Evolutionary conservation across 2,797 vertebrate species (phyloP).

Genomic region (Chromobotia macracanthus): DNA sequence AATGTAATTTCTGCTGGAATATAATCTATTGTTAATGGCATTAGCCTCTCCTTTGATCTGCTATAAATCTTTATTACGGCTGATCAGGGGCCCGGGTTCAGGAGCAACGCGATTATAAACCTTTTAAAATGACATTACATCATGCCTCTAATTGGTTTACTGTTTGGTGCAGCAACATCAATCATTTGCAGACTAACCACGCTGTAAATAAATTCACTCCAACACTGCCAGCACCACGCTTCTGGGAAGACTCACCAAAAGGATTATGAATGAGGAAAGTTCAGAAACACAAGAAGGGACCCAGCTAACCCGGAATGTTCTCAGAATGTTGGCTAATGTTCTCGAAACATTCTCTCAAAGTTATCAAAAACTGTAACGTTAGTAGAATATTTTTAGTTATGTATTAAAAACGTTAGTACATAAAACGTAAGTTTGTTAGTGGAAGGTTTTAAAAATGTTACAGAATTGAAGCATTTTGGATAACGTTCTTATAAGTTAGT

Average conservation of each 20-base stretch:
- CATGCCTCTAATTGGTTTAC: constrained; percentile 99
- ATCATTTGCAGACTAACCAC: constrained; percentile 95
- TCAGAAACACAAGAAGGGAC: constrained; percentile 77
- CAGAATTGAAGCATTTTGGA: no score
- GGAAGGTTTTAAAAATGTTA: no score
- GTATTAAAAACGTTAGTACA: no score
- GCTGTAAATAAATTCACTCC: constrained; percentile 96
- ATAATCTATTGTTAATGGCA: constrained; percentile 98
- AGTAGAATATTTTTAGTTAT: no score
- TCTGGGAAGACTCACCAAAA: constrained; percentile 75
- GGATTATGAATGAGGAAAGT: constrained; percentile 51
- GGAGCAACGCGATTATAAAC: constrained; percentile 97
- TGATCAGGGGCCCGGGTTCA: constrained; percentile 92
- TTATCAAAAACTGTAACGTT: no score
- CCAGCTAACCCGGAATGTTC: no score
- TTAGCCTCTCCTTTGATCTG: constrained; percentile 94
- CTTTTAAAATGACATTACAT: constrained; percentile 99
- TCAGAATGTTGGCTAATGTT: no score
- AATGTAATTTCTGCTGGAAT: constrained; percentile 87
- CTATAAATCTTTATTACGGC: constrained; percentile 99
- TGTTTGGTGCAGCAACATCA: constrained; percentile 96
- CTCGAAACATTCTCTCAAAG: no score
- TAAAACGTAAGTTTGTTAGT: no score
- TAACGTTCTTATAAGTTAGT: no score
- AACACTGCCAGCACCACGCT: constrained; percentile 93